Conservation (phyloP, 2,888 invertebrate genomes). For the Leptinotarsa haldemani region DNA sequence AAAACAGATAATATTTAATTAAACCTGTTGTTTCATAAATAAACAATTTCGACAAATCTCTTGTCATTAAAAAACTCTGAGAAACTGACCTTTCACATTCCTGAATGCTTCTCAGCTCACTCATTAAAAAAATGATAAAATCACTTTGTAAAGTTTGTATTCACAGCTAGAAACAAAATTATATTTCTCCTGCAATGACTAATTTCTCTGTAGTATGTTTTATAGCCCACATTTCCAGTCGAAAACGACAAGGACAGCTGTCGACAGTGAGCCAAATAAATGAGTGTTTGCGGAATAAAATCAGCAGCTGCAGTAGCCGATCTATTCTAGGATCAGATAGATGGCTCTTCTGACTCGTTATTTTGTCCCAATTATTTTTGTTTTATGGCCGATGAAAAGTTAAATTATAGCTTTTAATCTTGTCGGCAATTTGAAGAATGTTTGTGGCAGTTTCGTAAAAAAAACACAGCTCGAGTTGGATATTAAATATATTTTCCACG, state of each 20-base stretch:
- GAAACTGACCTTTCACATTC: no score
- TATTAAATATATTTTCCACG: constrained; percentile 43
- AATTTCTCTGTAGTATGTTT: constrained; percentile 8
- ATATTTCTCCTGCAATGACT: neutral
- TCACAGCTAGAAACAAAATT: neutral
- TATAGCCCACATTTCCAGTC: constrained; percentile 34
- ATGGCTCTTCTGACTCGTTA: constrained; percentile 59
- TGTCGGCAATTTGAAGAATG: constrained; percentile 41
- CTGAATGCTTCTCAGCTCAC: no score
- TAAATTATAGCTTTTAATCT: constrained; percentile 57
- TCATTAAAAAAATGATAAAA: neutral
- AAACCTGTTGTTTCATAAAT: no score
- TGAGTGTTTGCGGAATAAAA: constrained; percentile 46
- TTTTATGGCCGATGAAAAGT: constrained; percentile 62
- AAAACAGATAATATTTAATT: no score
- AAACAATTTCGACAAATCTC: no score
- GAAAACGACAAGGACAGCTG: constrained; percentile 46
- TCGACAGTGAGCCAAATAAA: constrained; percentile 48
- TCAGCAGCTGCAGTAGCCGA: constrained; percentile 60
- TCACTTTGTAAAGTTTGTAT: neutral
- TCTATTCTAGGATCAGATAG: constrained; percentile 62
- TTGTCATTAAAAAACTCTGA: no score
- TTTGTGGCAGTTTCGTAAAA: constrained; percentile 15
- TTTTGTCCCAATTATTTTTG: constrained; percentile 64
- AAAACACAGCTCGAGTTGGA: constrained; percentile 23